These are phyloP conservation scores for Podarcis raffonei DNA, from an alignment of 2,113 vertebrate genomes.

Conservation along the genomic window DNA sequence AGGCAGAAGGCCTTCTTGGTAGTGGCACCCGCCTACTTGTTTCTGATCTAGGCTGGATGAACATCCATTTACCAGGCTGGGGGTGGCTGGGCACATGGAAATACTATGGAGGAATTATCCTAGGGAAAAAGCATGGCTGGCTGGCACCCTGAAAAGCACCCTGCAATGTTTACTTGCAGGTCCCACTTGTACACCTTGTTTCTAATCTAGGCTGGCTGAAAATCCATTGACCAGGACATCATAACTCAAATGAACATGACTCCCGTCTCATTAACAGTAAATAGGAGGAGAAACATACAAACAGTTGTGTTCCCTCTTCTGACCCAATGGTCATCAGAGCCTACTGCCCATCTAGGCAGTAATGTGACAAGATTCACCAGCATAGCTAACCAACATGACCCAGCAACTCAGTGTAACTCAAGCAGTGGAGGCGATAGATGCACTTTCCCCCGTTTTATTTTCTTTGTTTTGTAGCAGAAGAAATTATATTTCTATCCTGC, in stretches of 20 bases:
- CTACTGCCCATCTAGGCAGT: background rate
- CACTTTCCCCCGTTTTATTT: too few species aligned
- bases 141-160: background rate
- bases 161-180: background rate
- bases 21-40: too few species aligned
- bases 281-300: background rate
- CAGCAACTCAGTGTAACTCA: too few species aligned
- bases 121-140: background rate
- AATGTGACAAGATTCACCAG: background rate
- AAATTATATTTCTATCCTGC: too few species aligned
- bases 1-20: too few species aligned
- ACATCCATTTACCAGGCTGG: too few species aligned
- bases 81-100: background rate
- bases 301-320: too few species aligned
- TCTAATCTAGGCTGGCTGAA: background rate
- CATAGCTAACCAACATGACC: background rate
- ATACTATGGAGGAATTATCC: background rate
- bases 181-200: background rate
- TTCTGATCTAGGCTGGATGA: too few species aligned
- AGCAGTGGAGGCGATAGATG: too few species aligned
- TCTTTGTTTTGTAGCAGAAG: too few species aligned
- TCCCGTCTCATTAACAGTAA: background rate
- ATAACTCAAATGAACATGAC: background rate
- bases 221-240: background rate
- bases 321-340: background rate